Evolutionary conservation across 2,113 vertebrate genomes (phyloP), one percentile per base, ranked within the genome.

Genomic region (Steatornis caripensis): DNA sequence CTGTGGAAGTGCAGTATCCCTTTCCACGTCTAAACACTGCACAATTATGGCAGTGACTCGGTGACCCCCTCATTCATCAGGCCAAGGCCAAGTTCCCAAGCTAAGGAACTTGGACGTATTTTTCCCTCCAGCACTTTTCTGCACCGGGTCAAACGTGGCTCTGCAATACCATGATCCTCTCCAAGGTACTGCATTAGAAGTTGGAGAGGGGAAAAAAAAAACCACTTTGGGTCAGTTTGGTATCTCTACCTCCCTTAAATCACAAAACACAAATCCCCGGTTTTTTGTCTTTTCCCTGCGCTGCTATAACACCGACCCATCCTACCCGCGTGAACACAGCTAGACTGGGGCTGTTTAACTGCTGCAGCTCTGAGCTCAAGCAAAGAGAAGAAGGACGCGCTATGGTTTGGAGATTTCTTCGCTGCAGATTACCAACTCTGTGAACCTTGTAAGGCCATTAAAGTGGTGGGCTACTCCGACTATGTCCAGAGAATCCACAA

Each of bases 11-110:
- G 91, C 53, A 51, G 97, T 97, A 98, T 97, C 95, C 97, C 95
- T 97, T 98, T 98, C 96, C 98, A 96, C 75, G 34, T 94, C 97
- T 97, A 97, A 98, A 97, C 97, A 96, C 37, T 4, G n/a, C 95
- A 84, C 97, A 97, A 97, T 97, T 90, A 96, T 5, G 11, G 89
- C 62, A 58, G 75, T 29, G 82, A 71, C 84, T 95, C 41, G 2
- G 77, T 81, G 36, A 92, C 95, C 84, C 88, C 91, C 41, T 78
- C 22, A 66, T 85, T 93, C 87, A 82, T 49, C 94, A 54, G 26
- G 78, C 87, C 78, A 62, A 39, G 36, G 71, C 71, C 88, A 84
- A 39, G 27, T 30, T 43, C 46, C 70, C 74, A 55, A 51, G 46
- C 17, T 49, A 51, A 69, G 61, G 76, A 79, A 57, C 19, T 1